A percentile compares a stretch with the other conserved stretches of the same genome.
These are phyloP conservation scores for Manis crassicaudata DNA, from an alignment of 2,797 vertebrate species.

Conservation along the genomic window DNA sequence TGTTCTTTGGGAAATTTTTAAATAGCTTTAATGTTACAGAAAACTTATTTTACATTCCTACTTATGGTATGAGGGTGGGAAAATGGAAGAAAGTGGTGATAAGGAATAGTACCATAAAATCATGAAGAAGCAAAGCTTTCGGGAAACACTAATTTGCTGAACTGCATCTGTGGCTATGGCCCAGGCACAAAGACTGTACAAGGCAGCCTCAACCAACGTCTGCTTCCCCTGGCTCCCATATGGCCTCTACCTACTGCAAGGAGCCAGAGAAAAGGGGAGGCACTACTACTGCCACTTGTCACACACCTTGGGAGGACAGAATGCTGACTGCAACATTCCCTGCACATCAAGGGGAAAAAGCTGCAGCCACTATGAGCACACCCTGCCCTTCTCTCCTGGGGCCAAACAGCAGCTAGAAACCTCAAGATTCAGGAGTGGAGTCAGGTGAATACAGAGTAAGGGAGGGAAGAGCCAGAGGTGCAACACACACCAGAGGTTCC, in stretches of 20 bases:
- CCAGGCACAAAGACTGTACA: neutral
- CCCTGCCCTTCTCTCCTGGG: neutral
- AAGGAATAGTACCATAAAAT: neutral
- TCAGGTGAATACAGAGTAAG: neutral
- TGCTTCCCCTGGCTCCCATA: neutral
- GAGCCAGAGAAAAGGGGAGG: neutral
- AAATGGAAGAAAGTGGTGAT: neutral
- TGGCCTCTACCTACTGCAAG: neutral
- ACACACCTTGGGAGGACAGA: neutral
- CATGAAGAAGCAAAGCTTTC: neutral
- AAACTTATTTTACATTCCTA: conserved; percentile 37
- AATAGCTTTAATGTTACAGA: neutral
- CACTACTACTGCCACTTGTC: neutral
- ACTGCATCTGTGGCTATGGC: neutral
- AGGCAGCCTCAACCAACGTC: neutral
- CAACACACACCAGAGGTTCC: neutral
- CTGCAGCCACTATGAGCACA: neutral
- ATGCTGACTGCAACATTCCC: neutral
- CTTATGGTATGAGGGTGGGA: neutral
- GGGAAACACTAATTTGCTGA: neutral
- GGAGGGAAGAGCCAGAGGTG: neutral
- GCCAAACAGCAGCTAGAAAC: neutral
- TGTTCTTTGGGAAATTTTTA: neutral
- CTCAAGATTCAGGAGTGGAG: neutral
- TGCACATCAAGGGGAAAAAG: neutral